phyloP scores from a whole-genome alignment of 2,113 vertebrate species.

The Platichthys flesus region DNA sequence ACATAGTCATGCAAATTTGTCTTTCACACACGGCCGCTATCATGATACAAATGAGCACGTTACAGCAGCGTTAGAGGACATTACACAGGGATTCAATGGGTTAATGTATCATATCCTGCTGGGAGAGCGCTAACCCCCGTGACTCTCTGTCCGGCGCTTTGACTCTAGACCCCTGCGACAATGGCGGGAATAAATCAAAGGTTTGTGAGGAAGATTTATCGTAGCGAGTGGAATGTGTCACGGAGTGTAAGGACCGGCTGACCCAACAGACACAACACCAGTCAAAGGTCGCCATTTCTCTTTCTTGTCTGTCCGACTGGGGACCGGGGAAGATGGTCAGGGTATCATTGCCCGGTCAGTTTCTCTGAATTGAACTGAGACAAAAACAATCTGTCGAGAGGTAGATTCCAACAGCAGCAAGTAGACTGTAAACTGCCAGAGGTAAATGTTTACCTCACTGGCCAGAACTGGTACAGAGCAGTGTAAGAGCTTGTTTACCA shows the following conservation, averaged over 20 bases:
- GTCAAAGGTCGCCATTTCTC: constrained; percentile 60
- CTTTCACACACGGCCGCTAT: constrained; percentile 56
- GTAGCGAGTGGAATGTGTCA: constrained; percentile 60
- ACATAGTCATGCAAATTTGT: constrained; percentile 53
- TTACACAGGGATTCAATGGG: constrained; percentile 53
- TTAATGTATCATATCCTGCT: constrained; percentile 64
- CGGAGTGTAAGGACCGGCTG: constrained; percentile 30
- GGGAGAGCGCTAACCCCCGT: constrained; percentile 49
- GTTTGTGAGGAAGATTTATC: constrained; percentile 64
- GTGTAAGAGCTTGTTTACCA: constrained; percentile 17
- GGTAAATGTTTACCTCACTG: constrained; percentile 20
- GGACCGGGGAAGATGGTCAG: background rate
- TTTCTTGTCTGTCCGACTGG: constrained; percentile 5
- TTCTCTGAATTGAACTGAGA: background rate
- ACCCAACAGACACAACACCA: constrained; percentile 48
- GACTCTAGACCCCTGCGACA: constrained; percentile 58
- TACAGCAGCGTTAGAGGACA: constrained; percentile 41
- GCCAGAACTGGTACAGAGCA: background rate
- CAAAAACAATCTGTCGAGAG: background rate
- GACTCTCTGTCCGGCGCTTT: constrained; percentile 49
- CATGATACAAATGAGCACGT: constrained; percentile 61
- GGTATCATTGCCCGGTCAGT: background rate
- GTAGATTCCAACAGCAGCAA: background rate
- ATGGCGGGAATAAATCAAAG: constrained; percentile 67
- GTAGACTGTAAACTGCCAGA: background rate